Base-by-base conservation (phyloP, 1,140 invertebrate genomes). In the Dolichoris vasculosae region DNA sequence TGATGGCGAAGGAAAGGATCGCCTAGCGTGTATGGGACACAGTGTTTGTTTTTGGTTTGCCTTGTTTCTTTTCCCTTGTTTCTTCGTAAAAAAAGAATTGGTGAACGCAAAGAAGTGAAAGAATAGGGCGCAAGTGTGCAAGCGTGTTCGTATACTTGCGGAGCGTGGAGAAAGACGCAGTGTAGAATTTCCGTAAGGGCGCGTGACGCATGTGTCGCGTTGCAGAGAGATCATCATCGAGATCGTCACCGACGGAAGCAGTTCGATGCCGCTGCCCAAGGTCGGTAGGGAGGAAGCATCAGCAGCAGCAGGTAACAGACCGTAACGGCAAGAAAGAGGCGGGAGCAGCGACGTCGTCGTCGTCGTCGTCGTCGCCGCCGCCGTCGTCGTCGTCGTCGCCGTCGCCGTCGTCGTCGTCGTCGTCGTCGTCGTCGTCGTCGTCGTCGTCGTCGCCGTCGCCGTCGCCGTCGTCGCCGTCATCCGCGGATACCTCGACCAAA, bases 131-230 rank as follows among this genome's bases (percentile, higher is more conserved):
- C 48, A 17, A 51, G 51, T 55, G 51, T 55, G 6, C 51, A 17
- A 51, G 51, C 20, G 51, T 55, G 6, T 17, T 11, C 51, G 51
- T 55, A 20, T 55, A 20, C 51, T 2, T 20, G 51, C 26, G 63
- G 17, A 67, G 32, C 11, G 32, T 35, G 48, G 76, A 78, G 59
- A 78, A 46, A 43, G 38, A 38, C 40, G 43, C 51, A 26, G 51
- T 32, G 48, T 46, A 76, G 46, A 26, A 26, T 0, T 40, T 59
- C 32, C 30, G 59, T 23, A 55, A 59, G 51, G 59, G 26, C 23
- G 38, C 32, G 30, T 43, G 35, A 82, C 92, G 92, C 89, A 92
- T 93, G 92, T 92, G 91, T 92, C 89, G 91, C 91, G 90, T 89
- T 86, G 88, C 90, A 89, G 89, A 88, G 88, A 90, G 89, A 88